A percentile compares a stretch with the other conserved stretches of the same genome.
Conservation (phyloP, 2,113 vertebrate species). For the Mungos mungo region DNA sequence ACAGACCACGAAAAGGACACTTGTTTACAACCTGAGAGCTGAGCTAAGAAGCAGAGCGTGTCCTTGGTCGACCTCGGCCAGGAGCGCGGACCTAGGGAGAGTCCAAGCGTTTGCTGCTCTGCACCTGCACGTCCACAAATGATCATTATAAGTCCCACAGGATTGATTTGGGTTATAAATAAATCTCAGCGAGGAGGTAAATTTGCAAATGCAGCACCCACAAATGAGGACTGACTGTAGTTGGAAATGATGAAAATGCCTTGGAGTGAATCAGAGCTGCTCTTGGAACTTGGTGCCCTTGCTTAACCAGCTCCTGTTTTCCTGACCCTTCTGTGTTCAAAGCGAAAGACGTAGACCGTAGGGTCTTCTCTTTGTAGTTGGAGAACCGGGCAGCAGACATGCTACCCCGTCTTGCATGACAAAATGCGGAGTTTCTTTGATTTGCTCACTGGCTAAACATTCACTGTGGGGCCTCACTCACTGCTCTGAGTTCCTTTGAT, state of each 20-base stretch:
- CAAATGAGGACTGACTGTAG: background rate
- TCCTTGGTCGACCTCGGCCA: background rate
- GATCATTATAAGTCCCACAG: background rate
- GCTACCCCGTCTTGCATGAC: background rate
- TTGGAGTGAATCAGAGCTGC: background rate
- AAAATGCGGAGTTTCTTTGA: too few relatives aligned
- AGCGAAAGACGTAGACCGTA: background rate
- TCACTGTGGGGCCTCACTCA: background rate
- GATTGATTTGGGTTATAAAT: background rate
- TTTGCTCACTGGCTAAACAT: background rate
- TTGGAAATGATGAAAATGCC: background rate
- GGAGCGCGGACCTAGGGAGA: background rate
- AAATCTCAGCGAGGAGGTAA: background rate
- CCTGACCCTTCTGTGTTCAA: background rate
- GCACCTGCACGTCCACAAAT: background rate
- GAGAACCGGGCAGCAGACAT: background rate
- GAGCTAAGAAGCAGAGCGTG: background rate
- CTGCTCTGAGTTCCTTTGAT: background rate
- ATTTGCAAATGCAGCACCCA: background rate
- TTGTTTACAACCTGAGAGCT: background rate
- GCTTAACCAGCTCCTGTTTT: background rate
- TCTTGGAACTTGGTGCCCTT: background rate
- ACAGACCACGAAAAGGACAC: background rate
- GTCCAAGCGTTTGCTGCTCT: background rate
- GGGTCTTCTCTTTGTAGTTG: background rate